These are phyloP conservation scores for Jacana jacana DNA, from an alignment of 2,113 vertebrate species.

Conservation along the genomic window DNA sequence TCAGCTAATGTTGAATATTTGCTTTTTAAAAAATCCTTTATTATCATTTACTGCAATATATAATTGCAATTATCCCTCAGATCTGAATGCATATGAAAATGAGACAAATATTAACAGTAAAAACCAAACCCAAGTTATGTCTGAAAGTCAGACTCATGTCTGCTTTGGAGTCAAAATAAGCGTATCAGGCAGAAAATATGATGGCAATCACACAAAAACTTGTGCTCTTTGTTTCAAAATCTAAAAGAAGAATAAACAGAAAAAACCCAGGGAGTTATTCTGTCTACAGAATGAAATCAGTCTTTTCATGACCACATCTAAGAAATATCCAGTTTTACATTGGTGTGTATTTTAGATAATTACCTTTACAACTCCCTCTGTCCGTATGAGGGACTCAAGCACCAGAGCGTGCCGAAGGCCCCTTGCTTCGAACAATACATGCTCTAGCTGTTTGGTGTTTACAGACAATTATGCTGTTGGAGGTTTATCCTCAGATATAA, in stretches of 20 bases:
- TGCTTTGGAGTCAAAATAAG: neutral
- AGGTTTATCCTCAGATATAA: neutral
- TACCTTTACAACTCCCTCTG: neutral
- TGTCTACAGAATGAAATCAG: neutral
- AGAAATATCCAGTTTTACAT: neutral
- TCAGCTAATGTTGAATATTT: neutral
- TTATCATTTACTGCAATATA: neutral
- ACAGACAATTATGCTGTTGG: neutral
- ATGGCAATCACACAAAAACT: neutral
- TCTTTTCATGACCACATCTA: neutral
- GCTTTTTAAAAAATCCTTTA: neutral
- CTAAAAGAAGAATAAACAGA: neutral
- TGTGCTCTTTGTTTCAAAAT: neutral
- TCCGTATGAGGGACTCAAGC: fast-evolving
- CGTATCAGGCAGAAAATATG: neutral
- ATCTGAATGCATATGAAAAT: neutral
- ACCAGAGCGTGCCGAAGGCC: fast-evolving
- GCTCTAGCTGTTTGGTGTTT: neutral
- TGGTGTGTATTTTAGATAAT: neutral
- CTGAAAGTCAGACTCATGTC: neutral
- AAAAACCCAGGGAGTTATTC: neutral
- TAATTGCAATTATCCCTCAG: neutral
- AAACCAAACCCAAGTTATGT: neutral
- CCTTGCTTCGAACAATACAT: fast-evolving
- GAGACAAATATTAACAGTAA: neutral